These are phyloP conservation scores for Fistularia commersonii DNA, from an alignment of 2,797 vertebrate genomes.

Conservation along the genomic window DNA sequence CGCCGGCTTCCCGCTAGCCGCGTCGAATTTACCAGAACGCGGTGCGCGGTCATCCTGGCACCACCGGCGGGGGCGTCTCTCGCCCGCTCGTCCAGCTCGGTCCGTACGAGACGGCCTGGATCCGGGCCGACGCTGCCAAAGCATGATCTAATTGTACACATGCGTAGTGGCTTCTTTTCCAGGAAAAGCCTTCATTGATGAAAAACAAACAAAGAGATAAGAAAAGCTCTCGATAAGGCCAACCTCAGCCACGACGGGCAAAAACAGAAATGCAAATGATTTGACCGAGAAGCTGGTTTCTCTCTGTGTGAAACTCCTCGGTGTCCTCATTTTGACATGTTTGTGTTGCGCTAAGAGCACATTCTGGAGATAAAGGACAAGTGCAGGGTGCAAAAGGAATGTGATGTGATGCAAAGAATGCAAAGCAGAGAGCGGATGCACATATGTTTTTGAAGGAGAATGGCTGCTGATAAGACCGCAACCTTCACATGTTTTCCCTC, in stretches of 20 bases:
- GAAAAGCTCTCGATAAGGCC: constrained; percentile 64
- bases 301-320: constrained; percentile 58
- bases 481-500: constrained; percentile 58
- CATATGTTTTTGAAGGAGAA: constrained; percentile 59
- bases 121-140: constrained; percentile 47
- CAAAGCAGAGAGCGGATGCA: constrained; percentile 70
- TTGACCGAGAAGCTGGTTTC: constrained; percentile 50
- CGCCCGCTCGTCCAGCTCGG: constrained; percentile 59
- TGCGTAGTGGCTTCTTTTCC: constrained; percentile 72
- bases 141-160: constrained; percentile 59
- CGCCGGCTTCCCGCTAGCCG: constrained; percentile 58
- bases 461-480: constrained; percentile 63
- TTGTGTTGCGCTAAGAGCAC: constrained; percentile 77
- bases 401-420: constrained; percentile 79
- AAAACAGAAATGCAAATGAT: constrained; percentile 73
- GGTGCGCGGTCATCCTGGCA: constrained; percentile 51
- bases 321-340: constrained; percentile 79
- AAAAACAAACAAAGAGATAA: constrained; percentile 79
- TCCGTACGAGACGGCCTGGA: constrained; percentile 61
- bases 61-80: constrained; percentile 35
- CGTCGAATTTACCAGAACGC: constrained; percentile 33
- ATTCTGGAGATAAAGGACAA: constrained; percentile 81
- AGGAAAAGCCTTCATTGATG: constrained; percentile 70
- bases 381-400: constrained; percentile 76
- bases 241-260: constrained; percentile 41